phyloP scores from a whole-genome alignment of 2,797 vertebrate species.

The Macropus fuliginosus region DNA sequence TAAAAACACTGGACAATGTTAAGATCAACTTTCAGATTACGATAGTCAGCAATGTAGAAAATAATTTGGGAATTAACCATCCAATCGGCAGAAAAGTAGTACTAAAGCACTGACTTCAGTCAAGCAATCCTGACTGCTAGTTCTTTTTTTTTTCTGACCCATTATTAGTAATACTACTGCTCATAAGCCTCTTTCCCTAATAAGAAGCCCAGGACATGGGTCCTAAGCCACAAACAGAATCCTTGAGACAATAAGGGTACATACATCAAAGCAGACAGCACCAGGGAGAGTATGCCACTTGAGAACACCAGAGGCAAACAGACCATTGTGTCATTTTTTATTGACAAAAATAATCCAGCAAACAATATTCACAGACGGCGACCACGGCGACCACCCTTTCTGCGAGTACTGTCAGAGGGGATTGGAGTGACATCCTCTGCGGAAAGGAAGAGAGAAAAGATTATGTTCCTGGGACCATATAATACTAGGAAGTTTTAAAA shows the following conservation, averaged over 20 bases:
- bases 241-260: neutral
- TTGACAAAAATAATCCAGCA: conserved; percentile 83
- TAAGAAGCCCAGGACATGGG: neutral
- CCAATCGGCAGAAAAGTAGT: neutral
- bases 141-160: neutral
- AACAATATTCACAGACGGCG: conserved; percentile 93
- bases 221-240: neutral
- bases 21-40: neutral
- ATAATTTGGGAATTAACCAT: neutral
- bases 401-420: conserved; percentile 98
- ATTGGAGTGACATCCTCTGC: conserved; percentile 99
- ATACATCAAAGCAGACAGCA: neutral
- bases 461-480: neutral
- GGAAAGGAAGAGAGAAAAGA: conserved; percentile 57
- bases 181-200: neutral
- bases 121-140: neutral
- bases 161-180: neutral
- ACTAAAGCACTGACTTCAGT: neutral
- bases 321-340: conserved; percentile 86
- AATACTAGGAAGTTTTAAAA: neutral
- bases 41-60: neutral
- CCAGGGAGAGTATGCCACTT: neutral
- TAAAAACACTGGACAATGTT: neutral
- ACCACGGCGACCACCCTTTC: conserved; percentile 97
- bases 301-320: conserved; percentile 21